Base-by-base conservation (phyloP, 2,113 vertebrate genomes). In the Chauna torquata region DNA sequence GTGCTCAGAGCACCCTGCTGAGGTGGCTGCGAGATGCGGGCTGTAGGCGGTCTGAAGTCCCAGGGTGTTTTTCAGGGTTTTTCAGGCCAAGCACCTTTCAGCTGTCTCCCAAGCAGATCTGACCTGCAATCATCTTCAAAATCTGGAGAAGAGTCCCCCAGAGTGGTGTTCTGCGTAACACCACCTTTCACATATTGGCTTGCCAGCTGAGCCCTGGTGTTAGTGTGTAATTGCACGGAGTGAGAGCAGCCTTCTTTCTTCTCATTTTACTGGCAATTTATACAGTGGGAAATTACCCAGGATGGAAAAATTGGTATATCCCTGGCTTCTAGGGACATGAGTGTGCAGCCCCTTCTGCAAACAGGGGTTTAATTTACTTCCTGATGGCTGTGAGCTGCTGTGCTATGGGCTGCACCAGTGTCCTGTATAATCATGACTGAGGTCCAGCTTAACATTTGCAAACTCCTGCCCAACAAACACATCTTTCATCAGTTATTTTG, bases 351-450 rank as follows among this genome's bases (percentile, higher is more conserved):
- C 30, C 58, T 91, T 93, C 85, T 90, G 44, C 82, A 88, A 92
- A 66, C 9, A 92, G 68, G 57, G 18, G 8, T 80, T 92, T 74
- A 72, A 94, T 93, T 94, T 66, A 16, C 42, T 70, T 80, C 64
- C 47, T 11, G 2, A 1, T 15, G 80, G 36, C 68, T 28, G 4
- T 57, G 82, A 82, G 18, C 52, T 80, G 66, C 9, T 1, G 75
- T 36, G 62, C 24, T 47, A 65, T 49, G 61, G 65, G n/a, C 23
- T 38, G 49, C 55, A 58, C 58, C 64, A 34, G 9, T 40, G 74
- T 52, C 34, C 44, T 40, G 4, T 36, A 32, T 74, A 69, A 72
- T 62, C 45, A 10, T 11, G 30, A 30, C 36, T 80, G 88, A 79
- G 36, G 57, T 45, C 62, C 72, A 75, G 12, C 7, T 92, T 61